Evolutionary conservation across 2,113 vertebrate genomes (phyloP).

Genomic region (Patagioenas fasciata): DNA sequence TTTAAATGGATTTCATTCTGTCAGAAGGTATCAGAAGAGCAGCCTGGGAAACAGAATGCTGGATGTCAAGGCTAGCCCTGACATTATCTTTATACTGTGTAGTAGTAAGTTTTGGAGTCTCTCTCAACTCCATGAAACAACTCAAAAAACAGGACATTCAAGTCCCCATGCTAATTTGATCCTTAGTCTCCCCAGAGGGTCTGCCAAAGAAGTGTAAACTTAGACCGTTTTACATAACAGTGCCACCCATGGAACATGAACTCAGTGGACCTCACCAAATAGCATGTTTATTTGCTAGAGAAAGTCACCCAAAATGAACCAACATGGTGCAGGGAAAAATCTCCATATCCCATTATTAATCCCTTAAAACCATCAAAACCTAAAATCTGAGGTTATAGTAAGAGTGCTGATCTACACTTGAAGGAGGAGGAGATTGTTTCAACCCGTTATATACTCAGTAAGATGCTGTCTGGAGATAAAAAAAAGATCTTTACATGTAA

Average conservation of each 20-base stretch:
- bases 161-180: fast-evolving
- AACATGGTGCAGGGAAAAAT: background rate
- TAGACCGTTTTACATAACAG: background rate
- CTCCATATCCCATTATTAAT: constrained; percentile 20
- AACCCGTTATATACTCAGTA: background rate
- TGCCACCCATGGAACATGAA: background rate
- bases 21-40: background rate
- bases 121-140: background rate
- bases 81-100: background rate
- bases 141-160: background rate
- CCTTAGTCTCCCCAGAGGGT: background rate
- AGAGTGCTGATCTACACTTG: background rate
- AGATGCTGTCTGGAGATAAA: background rate
- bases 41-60: background rate
- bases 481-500: background rate
- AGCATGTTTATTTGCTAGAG: background rate
- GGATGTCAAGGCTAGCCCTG: background rate
- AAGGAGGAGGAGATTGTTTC: constrained; percentile 11
- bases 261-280: background rate
- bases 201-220: background rate
- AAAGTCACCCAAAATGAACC: background rate
- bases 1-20: background rate
- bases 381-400: background rate
- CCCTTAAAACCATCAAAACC: constrained; percentile 19
- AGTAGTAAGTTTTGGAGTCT: background rate